Evolutionary conservation across 2,888 invertebrate species (phyloP).

Genomic region (Rotaria macrura): DNA sequence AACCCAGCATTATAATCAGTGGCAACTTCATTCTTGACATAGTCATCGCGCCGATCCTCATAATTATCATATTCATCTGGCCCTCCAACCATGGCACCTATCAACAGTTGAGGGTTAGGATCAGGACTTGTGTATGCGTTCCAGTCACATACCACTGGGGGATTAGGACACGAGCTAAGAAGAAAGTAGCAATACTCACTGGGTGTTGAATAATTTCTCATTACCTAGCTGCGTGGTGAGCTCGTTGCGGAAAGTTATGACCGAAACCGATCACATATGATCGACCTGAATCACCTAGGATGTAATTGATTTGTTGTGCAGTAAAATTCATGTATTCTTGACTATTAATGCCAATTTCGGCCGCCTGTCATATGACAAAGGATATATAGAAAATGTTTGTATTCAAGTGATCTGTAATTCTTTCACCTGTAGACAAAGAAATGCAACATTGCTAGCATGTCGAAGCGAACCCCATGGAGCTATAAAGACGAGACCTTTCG

Average conservation of each 20-base stretch:
- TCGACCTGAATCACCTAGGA: constrained; percentile 39
- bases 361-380: constrained; percentile 35
- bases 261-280: constrained; percentile 42
- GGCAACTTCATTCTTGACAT: constrained; percentile 42
- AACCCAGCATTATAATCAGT: constrained; percentile 45
- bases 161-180: constrained; percentile 41
- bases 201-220: not conserved
- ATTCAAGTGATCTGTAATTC: no score
- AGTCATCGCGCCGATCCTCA: constrained; percentile 40
- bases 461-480: constrained; percentile 41
- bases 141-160: constrained; percentile 40
- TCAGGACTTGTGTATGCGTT: constrained; percentile 37
- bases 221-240: constrained; percentile 42
- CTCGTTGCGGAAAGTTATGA: constrained; percentile 38
- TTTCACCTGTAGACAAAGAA: not conserved
- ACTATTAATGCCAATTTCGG: constrained; percentile 39
- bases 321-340: constrained; percentile 39
- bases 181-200: not conserved
- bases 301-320: constrained; percentile 41
- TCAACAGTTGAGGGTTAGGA: constrained; percentile 41
- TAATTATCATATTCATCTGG: constrained; percentile 40
- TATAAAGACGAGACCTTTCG: constrained; percentile 42
- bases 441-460: constrained; percentile 38
- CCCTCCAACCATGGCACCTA: constrained; percentile 45
- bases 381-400: no score